Evolutionary conservation across 2,888 invertebrate genomes (phyloP).

Genomic region (Drosophila falleni): DNA sequence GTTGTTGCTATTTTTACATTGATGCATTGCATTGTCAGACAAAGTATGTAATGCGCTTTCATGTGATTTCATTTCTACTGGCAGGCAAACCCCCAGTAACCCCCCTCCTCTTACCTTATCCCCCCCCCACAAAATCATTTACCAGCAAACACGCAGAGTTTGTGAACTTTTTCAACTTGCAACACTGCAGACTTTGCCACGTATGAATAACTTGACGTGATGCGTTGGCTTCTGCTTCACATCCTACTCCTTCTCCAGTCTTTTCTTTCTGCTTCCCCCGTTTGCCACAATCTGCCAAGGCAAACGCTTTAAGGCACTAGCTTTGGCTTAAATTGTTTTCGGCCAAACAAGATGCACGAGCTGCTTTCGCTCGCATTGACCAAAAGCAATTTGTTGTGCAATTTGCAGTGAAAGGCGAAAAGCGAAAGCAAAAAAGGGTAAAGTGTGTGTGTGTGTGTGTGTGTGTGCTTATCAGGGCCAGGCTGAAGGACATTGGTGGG

Average conservation of each 20-base stretch:
- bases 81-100: slow-evolving; percentile 2
- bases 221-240: slow-evolving; percentile 22
- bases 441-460: neutral
- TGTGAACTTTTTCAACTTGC: slow-evolving; percentile 29
- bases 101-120: neutral
- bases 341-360: slow-evolving; percentile 54
- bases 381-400: slow-evolving; percentile 75
- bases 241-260: neutral
- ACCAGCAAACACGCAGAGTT: slow-evolving; percentile 18
- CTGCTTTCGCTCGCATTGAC: slow-evolving; percentile 59
- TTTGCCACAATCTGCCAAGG: neutral
- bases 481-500: slow-evolving; percentile 26
- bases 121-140: neutral
- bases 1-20: slow-evolving; percentile 13
- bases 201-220: slow-evolving; percentile 62
- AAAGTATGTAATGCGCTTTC: slow-evolving; percentile 68
- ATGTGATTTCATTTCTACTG: slow-evolving; percentile 60
- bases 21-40: slow-evolving; percentile 49
- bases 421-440: slow-evolving; percentile 30
- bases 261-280: neutral
- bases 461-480: slow-evolving; percentile 17
- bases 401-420: slow-evolving; percentile 60
- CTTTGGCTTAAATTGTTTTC: slow-evolving; percentile 43
- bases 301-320: slow-evolving; percentile 45
- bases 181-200: slow-evolving; percentile 42